Evolutionary conservation across 2,888 invertebrate genomes (phyloP).

Genomic region (Dryocosmus kuriphilus): DNA sequence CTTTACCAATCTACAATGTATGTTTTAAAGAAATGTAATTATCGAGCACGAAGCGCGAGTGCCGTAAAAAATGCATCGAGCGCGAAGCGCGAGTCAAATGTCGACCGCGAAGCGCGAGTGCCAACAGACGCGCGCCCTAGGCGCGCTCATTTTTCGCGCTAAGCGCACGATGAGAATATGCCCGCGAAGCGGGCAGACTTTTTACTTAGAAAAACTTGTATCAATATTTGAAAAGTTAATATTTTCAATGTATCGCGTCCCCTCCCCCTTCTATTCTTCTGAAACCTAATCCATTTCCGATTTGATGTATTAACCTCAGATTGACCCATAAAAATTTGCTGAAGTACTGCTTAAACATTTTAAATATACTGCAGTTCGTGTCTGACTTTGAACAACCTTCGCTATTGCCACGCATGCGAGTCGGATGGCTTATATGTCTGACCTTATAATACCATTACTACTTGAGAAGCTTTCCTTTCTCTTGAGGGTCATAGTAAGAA

Average conservation of each 20-base stretch:
- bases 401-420: constrained; percentile 23
- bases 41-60: no score
- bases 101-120: no score
- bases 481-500: constrained; percentile 9
- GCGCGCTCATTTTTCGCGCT: no score
- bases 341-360: background rate
- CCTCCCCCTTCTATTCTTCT: background rate
- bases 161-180: no score
- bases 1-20: no score
- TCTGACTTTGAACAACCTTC: constrained; percentile 36
- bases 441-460: constrained; percentile 9
- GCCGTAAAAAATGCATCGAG: no score
- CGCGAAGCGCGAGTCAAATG: no score
- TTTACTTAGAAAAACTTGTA: no score
- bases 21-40: no score
- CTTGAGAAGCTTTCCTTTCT: background rate
- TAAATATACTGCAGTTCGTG: background rate
- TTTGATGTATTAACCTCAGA: background rate
- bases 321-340: background rate
- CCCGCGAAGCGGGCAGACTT: no score
- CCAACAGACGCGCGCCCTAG: no score
- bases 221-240: no score
- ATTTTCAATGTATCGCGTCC: background rate
- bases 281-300: background rate
- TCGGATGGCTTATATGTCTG: constrained; percentile 10